Percentiles rank a stretch among this genome's conserved stretches.
Evolutionary conservation across 2,888 invertebrate genomes (phyloP).

Genomic region (Xestia ashworthii): DNA sequence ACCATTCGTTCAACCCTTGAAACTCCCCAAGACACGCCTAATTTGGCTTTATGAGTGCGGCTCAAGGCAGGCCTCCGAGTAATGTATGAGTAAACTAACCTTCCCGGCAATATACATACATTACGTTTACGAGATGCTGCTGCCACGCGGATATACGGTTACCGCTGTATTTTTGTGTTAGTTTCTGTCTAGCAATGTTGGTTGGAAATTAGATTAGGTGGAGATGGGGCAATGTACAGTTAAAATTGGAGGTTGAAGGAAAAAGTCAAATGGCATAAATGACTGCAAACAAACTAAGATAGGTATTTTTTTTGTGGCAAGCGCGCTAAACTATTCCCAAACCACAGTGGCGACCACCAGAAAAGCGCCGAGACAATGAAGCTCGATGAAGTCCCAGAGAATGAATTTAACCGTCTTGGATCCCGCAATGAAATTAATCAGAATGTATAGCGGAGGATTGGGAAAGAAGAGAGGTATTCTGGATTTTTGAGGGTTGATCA

Average conservation of each 20-base stretch:
- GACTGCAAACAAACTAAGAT: neutral
- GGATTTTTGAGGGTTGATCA: too few species aligned
- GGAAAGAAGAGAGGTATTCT: too few species aligned
- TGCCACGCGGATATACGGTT: conserved; percentile 37
- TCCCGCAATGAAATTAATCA: too few species aligned
- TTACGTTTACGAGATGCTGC: conserved; percentile 68
- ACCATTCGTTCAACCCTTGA: conserved; percentile 53
- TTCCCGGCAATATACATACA: conserved; percentile 71
- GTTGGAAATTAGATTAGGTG: conserved; percentile 17
- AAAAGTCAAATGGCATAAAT: neutral
- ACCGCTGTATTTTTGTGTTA: conserved; percentile 58
- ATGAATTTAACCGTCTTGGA: too few species aligned
- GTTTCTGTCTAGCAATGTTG: conserved; percentile 25
- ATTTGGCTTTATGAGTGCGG: conserved; percentile 85
- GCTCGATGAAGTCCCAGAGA: too few species aligned
- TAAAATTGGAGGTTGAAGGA: neutral
- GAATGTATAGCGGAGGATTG: too few species aligned
- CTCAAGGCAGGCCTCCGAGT: conserved; percentile 73
- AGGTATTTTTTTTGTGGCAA: too few species aligned
- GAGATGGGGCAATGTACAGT: too few species aligned
- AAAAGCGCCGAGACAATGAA: too few species aligned
- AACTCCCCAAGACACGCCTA: conserved; percentile 78
- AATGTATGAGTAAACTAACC: conserved; percentile 78
- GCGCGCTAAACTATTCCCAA: too few species aligned
- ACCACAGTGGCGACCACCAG: too few species aligned